Conservation (phyloP, 1,140 invertebrate genomes). For the Lysiphlebus fabarum region DNA sequence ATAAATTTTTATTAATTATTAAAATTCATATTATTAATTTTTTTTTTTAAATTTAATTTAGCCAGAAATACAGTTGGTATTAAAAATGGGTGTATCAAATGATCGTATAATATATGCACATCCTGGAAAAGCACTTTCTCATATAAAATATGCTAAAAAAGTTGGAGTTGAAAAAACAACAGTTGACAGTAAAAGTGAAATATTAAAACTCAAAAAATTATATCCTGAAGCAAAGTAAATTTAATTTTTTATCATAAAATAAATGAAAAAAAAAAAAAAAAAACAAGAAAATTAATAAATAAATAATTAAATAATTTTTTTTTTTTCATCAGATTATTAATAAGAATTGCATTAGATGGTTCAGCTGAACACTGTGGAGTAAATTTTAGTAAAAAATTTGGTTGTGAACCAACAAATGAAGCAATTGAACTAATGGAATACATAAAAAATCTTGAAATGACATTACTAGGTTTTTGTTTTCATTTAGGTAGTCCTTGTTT, state of each 20-base stretch:
- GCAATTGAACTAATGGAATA: conserved; percentile 72
- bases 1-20: conserved; percentile 24
- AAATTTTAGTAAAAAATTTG: conserved; percentile 92
- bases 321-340: conserved; percentile 65
- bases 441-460: conserved; percentile 63
- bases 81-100: conserved; percentile 60
- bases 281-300: no score
- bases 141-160: conserved; percentile 79
- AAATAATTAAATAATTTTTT: no score
- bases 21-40: no score
- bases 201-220: conserved; percentile 82
- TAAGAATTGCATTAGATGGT: conserved; percentile 82
- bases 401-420: conserved; percentile 77
- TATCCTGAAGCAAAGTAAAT: conserved; percentile 79
- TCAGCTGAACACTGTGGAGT: conserved; percentile 66
- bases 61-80: conserved; percentile 66
- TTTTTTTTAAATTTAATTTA: conserved; percentile 40
- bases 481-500: no score
- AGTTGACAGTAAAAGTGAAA: conserved; percentile 90
- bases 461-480: no score
- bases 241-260: neutral
- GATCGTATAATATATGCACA: conserved; percentile 93
- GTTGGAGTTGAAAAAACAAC: conserved; percentile 81
- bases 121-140: conserved; percentile 87
- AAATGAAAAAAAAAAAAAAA: no score